Base-by-base conservation (phyloP, 2,888 invertebrate genomes). In the Bombylius major region DNA sequence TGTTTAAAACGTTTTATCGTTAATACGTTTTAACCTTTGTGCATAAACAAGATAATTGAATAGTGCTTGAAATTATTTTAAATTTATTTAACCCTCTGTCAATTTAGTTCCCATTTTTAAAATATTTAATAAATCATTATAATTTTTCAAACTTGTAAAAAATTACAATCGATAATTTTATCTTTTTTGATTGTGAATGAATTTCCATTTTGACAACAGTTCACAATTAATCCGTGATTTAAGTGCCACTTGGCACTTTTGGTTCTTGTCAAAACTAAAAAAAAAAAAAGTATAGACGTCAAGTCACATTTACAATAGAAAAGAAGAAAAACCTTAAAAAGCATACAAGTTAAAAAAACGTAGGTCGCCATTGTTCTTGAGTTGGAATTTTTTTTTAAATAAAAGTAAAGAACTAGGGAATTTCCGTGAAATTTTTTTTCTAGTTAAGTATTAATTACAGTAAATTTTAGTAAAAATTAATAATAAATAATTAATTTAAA, bases 361-460 rank as follows among this genome's bases (percentile, higher is more conserved):
- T 51, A 56, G 51, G 57, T 58, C 60, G 60, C 60, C 60, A 60
- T 60, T 60, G 60, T 60, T 58, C 57, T 58, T 23, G 45, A 49
- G 51, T 52, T 52, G 50, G 54, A 48, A 55, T 56, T 55, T 54
- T 59, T 14, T 42, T 5, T 50, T 33, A 36, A 48, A 55, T 53
- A 51, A 50, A 54, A 12, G 32, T 31, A 48, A 48, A 48, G 46
- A 42, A 31, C 34, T 23, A 49, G 39, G 47, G 13, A 33, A 32
- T 54, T 54, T 50, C 31, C 34, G 14, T 32, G 39, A 23, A 23
- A 23, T 42, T 42, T 42, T 36, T 9, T 46, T 44, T n/a, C n/a
- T 32, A 23, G 42, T 42, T 31, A 13, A 14, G 50, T 14, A 50
- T 49, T 54, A 42, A 23, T 42, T 42, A 11, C 12, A 42, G 5